Percentiles rank a stretch among this genome's conserved stretches.
phyloP scores from a whole-genome alignment of 64 coral and sea anemone genomes.

The Trachythela sp. region DNA sequence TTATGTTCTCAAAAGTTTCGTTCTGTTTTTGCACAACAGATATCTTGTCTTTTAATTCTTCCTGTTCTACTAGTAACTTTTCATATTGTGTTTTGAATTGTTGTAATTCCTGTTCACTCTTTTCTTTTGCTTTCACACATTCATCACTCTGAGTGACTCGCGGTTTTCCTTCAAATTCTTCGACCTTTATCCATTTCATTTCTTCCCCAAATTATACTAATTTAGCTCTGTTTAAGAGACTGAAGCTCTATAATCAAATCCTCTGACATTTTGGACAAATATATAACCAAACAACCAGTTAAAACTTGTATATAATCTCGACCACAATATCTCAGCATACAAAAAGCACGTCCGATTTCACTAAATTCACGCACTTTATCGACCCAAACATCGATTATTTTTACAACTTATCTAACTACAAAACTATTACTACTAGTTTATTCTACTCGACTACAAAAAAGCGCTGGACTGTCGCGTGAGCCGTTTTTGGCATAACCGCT shows the following conservation, averaged over 20 bases:
- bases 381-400: too few relatives aligned
- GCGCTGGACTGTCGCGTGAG: too few relatives aligned
- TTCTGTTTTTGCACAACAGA: not conserved
- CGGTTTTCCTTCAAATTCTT: constrained; percentile 1
- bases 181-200: not conserved
- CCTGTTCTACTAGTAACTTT: not conserved
- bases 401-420: too few relatives aligned
- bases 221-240: not conserved
- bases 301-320: too few relatives aligned
- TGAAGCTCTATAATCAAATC: not conserved
- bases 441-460: too few relatives aligned
- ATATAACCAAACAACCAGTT: too few relatives aligned
- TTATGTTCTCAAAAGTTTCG: not conserved
- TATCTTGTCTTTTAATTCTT: not conserved
- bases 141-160: not conserved
- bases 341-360: too few relatives aligned
- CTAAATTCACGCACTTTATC: too few relatives aligned
- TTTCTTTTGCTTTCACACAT: not conserved
- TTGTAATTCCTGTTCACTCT: not conserved
- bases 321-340: too few relatives aligned
- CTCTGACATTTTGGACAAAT: not conserved
- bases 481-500: too few relatives aligned
- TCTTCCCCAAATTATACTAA: not conserved
- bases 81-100: not conserved
- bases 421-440: too few relatives aligned